Evolutionary conservation across 2,797 vertebrate genomes (phyloP).

Genomic region (Eulemur mongoz): DNA sequence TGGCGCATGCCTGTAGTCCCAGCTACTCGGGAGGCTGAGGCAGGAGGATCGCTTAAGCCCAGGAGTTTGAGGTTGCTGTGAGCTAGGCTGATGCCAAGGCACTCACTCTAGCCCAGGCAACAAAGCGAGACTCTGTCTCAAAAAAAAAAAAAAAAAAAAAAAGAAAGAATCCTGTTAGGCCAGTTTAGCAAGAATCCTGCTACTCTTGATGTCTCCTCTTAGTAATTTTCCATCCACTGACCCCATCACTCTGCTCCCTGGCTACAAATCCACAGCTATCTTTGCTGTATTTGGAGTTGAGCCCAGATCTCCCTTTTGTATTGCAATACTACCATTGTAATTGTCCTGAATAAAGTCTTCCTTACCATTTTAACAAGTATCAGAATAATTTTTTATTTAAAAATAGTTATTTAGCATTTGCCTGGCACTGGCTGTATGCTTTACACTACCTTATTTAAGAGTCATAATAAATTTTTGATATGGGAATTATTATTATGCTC

Average conservation of each 20-base stretch:
- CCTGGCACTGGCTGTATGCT: neutral
- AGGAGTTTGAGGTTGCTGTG: too few species aligned
- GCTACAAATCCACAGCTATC: neutral
- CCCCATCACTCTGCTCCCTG: neutral
- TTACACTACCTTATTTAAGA: neutral
- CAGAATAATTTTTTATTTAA: neutral
- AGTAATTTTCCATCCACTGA: neutral
- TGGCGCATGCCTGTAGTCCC: too few species aligned
- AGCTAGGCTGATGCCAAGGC: too few species aligned
- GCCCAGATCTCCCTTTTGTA: neutral
- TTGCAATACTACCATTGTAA: neutral
- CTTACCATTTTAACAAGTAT: neutral
- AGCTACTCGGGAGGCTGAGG: too few species aligned
- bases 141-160: too few species aligned
- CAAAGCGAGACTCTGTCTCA: too few species aligned
- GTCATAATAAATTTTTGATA: neutral
- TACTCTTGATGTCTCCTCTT: neutral
- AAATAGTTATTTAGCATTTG: neutral
- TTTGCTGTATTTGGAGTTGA: neutral
- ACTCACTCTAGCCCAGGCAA: too few species aligned
- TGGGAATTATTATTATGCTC: slow-evolving; percentile 13
- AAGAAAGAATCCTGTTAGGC: neutral
- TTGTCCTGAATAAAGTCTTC: neutral
- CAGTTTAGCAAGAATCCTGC: neutral
- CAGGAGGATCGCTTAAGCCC: too few species aligned